Percentiles rank a stretch among this genome's conserved stretches.
Evolutionary conservation across 1,140 invertebrate genomes (phyloP).

Genomic region (Hylyphantes graminicola): DNA sequence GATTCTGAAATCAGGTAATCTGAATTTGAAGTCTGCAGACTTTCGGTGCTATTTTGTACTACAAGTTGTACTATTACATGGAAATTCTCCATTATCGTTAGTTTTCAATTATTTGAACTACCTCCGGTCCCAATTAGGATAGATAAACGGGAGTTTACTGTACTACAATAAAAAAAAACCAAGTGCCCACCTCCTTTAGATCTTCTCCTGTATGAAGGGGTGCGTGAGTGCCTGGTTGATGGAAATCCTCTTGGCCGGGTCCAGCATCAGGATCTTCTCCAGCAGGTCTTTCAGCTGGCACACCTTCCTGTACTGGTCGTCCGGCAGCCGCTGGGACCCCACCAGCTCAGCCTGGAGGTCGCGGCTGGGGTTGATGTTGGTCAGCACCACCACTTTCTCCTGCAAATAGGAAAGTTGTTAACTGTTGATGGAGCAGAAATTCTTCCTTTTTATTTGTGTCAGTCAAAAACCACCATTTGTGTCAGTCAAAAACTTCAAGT

Average conservation of each 20-base stretch:
- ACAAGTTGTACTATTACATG: neutral
- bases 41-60: neutral
- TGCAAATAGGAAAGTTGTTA: conserved; percentile 71
- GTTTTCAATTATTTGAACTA: no score
- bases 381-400: conserved; percentile 96
- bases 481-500: no score
- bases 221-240: conserved; percentile 94
- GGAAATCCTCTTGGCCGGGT: conserved; percentile 91
- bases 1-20: no score
- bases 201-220: conserved; percentile 95
- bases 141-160: neutral
- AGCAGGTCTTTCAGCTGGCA: conserved; percentile 93
- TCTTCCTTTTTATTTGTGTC: no score
- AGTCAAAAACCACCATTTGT: no score
- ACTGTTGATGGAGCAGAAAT: no score
- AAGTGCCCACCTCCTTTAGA: conserved; percentile 68
- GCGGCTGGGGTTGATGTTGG: conserved; percentile 86
- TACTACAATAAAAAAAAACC: neutral
- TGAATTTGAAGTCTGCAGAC: no score
- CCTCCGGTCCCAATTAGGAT: no score
- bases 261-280: conserved; percentile 92
- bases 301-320: conserved; percentile 67
- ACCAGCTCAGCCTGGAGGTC: conserved; percentile 89
- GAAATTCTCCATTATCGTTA: neutral
- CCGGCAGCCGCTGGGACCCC: conserved; percentile 83